phyloP scores from a whole-genome alignment of 2,797 vertebrate genomes.

The Malacoraja senta region DNA sequence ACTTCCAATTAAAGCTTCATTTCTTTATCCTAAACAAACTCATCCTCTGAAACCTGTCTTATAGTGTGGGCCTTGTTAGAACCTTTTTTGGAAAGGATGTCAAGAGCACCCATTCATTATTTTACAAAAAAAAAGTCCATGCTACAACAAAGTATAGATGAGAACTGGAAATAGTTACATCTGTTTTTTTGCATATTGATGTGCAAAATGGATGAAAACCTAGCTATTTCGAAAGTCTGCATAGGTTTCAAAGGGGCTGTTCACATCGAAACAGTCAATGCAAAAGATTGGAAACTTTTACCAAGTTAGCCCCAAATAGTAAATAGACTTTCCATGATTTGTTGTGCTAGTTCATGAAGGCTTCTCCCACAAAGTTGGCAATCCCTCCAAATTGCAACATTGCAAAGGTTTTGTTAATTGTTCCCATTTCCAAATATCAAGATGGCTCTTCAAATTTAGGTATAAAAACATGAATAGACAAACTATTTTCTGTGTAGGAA shows the following conservation, averaged over 20 bases:
- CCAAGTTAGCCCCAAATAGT: not conserved
- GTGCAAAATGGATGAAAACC: not conserved
- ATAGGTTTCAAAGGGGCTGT: too few species aligned
- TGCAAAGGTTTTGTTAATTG: not conserved
- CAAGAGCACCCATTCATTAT: not conserved
- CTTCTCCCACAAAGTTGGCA: not conserved
- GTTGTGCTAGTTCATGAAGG: not conserved
- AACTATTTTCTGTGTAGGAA: too few species aligned
- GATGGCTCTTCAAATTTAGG: not conserved
- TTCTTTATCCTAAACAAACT: not conserved
- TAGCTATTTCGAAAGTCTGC: not conserved
- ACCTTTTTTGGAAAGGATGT: not conserved
- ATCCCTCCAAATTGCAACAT: not conserved
- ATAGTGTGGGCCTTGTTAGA: not conserved
- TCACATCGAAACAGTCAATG: not conserved
- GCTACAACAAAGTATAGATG: too few species aligned
- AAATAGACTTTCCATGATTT: not conserved
- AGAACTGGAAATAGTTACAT: not conserved
- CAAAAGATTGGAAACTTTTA: not conserved
- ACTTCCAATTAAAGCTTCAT: not conserved
- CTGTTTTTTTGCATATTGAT: not conserved
- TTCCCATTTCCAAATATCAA: not conserved
- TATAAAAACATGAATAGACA: not conserved
- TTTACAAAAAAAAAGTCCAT: too few species aligned
- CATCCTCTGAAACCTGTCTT: not conserved